Conservation (phyloP, 2,888 invertebrate genomes). For the Melinopterus prodromus region DNA sequence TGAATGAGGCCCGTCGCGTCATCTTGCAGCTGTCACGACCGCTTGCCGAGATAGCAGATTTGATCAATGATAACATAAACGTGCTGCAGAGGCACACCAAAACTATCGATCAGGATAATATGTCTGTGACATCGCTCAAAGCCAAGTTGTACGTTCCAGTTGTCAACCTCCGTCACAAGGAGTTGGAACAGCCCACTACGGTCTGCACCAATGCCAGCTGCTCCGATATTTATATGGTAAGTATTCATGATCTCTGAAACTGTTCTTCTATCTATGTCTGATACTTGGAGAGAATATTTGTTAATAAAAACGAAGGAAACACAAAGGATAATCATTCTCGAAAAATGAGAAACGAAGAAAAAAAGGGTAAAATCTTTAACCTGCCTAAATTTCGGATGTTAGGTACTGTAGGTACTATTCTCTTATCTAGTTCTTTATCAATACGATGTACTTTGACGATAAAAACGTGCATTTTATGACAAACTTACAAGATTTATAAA, state of each 20-base stretch:
- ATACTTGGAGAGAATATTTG: too few relatives aligned
- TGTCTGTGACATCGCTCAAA: conserved; percentile 48
- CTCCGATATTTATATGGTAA: conserved; percentile 24
- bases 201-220: conserved; percentile 29
- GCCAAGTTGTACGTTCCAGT: conserved; percentile 51
- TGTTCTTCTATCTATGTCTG: too few relatives aligned
- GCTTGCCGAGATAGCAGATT: conserved; percentile 53
- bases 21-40: conserved; percentile 54
- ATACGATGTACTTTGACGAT: too few relatives aligned
- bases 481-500: too few relatives aligned
- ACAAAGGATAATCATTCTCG: too few relatives aligned
- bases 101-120: conserved; percentile 42
- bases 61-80: conserved; percentile 53
- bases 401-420: too few relatives aligned
- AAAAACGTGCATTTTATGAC: too few relatives aligned
- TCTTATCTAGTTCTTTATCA: too few relatives aligned
- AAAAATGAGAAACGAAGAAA: too few relatives aligned
- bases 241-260: conserved; percentile 7
- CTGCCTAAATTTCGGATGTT: too few relatives aligned
- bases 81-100: conserved; percentile 45
- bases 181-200: conserved; percentile 48
- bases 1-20: conserved; percentile 53
- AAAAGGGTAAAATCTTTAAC: too few relatives aligned
- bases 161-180: conserved; percentile 47
- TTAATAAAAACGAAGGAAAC: too few relatives aligned